Conservation (phyloP, 2,888 invertebrate species). For the Napeogenes sylphis region DNA sequence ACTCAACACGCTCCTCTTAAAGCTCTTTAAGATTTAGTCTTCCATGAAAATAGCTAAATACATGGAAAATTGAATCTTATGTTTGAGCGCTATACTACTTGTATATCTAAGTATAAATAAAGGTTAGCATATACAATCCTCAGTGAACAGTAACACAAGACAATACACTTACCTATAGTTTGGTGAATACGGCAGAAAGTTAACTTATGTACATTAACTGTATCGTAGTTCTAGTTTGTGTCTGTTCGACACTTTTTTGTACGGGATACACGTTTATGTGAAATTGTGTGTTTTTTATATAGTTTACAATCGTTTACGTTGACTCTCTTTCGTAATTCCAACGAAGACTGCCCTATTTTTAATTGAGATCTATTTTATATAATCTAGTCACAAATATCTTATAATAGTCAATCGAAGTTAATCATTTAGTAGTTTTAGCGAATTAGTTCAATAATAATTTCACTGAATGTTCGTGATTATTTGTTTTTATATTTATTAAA, state of each 20-base stretch:
- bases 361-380: conserved; percentile 77
- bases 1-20: conserved; percentile 18
- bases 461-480: conserved; percentile 1
- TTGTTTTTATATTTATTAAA: neutral
- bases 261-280: conserved; percentile 49
- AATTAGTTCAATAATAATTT: conserved; percentile 22
- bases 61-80: conserved; percentile 21
- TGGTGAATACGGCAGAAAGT: conserved; percentile 76
- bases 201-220: conserved; percentile 58
- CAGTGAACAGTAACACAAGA: conserved; percentile 70
- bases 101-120: conserved; percentile 29
- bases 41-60: conserved; percentile 15
- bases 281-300: conserved; percentile 57
- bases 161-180: conserved; percentile 74
- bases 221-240: conserved; percentile 48
- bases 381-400: conserved; percentile 71
- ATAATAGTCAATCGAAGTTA: conserved; percentile 62
- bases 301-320: conserved; percentile 67
- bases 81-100: conserved; percentile 19
- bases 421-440: conserved; percentile 55
- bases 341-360: conserved; percentile 77
- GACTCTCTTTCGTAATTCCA: conserved; percentile 72
- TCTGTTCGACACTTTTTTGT: conserved; percentile 48
- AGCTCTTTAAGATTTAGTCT: conserved; percentile 18
- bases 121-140: conserved; percentile 59